These are phyloP conservation scores for Drosophila santomea DNA, from an alignment of 1,140 invertebrate genomes.

Conservation along the genomic window DNA sequence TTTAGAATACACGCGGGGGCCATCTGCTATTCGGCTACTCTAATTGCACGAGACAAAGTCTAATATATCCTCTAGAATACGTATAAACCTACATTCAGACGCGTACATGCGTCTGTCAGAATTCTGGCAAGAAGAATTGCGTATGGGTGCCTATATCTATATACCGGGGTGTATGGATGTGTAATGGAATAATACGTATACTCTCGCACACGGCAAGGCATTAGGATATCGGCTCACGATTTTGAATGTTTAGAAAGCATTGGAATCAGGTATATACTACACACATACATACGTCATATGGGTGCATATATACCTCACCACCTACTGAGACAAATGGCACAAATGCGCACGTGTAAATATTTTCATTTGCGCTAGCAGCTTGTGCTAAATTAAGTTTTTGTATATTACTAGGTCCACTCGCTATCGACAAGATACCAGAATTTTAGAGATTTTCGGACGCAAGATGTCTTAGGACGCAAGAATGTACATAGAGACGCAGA, in stretches of 20 bases:
- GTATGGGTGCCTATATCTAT: constrained; percentile 16
- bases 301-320: background rate
- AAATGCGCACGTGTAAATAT: constrained; percentile 57
- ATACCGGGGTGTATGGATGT: background rate
- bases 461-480: constrained; percentile 10
- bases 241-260: constrained; percentile 26
- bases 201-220: constrained; percentile 1
- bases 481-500: constrained; percentile 26
- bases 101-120: constrained; percentile 5
- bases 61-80: constrained; percentile 28
- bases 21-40: constrained; percentile 8
- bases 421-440: constrained; percentile 45
- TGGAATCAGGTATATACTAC: constrained; percentile 28
- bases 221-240: constrained; percentile 24
- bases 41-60: constrained; percentile 24
- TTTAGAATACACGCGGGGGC: constrained; percentile 14
- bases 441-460: constrained; percentile 10
- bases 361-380: constrained; percentile 71
- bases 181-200: constrained; percentile 38
- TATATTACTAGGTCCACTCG: constrained; percentile 71
- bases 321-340: constrained; percentile 32
- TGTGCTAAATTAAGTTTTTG: constrained; percentile 77
- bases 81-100: constrained; percentile 33
- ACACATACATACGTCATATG: background rate
- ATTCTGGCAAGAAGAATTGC: constrained; percentile 4